Evolutionary conservation across 2,113 vertebrate genomes (phyloP).

Genomic region (Leuciscus idus): DNA sequence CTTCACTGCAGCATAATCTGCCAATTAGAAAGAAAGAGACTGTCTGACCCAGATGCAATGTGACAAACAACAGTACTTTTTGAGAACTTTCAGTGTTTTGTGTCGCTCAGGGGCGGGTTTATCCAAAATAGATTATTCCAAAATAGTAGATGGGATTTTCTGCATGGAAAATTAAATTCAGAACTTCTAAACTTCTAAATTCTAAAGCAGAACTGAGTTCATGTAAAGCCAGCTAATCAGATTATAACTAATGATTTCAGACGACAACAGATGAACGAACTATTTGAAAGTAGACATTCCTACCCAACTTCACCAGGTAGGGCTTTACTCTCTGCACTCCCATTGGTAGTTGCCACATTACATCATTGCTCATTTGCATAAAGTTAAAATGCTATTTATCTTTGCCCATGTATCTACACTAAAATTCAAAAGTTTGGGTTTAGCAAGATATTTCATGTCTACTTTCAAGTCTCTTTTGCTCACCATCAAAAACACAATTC

Average conservation of each 20-base stretch:
- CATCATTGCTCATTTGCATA: background rate
- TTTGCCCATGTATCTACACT: no score
- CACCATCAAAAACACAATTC: background rate
- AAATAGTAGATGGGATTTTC: background rate
- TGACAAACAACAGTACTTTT: background rate
- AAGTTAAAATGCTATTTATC: background rate
- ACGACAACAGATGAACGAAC: background rate
- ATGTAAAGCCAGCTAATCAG: background rate
- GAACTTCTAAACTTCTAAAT: background rate
- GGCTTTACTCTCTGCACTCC: background rate
- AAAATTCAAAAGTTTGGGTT: no score
- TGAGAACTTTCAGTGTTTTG: background rate
- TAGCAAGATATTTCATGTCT: no score
- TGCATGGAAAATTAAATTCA: background rate
- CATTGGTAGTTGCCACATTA: background rate
- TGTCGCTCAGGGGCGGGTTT: background rate
- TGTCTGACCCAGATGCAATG: no score
- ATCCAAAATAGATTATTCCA: background rate
- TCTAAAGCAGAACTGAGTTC: background rate
- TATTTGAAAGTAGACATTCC: background rate
- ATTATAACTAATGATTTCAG: conserved; percentile 8
- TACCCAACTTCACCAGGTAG: background rate
- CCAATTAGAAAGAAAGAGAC: background rate
- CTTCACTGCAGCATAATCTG: background rate
- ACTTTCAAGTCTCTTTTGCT: background rate